Evolutionary conservation across 2,888 invertebrate genomes (phyloP).

Genomic region (Adineta ricciae): DNA sequence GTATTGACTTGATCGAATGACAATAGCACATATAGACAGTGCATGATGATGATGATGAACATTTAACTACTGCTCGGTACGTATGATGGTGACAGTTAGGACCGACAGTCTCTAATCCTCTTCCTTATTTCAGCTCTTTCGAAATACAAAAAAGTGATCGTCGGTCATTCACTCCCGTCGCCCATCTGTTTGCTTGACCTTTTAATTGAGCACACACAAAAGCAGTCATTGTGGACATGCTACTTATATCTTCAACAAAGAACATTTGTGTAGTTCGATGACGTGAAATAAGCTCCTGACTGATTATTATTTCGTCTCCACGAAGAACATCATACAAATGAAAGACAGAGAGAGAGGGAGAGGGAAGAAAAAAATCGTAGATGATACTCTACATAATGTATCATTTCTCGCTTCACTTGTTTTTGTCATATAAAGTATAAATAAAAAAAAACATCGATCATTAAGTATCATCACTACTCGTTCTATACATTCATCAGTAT

Average conservation of each 20-base stretch:
- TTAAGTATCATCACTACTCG: not conserved
- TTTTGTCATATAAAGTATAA: not conserved
- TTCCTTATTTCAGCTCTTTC: not conserved
- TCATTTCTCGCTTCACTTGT: not conserved
- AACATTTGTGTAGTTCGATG: not conserved
- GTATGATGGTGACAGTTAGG: not conserved
- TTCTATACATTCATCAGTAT: not conserved
- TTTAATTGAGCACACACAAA: conserved; percentile 5
- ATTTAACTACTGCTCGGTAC: not conserved
- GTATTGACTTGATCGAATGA: not conserved
- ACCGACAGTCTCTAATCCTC: not conserved
- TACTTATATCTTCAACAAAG: not conserved
- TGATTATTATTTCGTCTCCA: not conserved
- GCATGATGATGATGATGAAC: conserved; percentile 3
- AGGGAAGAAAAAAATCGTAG: not conserved
- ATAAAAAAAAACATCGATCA: not conserved
- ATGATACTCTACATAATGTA: not conserved
- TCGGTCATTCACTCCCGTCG: not conserved
- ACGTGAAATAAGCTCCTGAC: not conserved
- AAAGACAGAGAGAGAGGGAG: too few relatives aligned
- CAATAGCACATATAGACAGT: not conserved
- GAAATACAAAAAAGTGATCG: not conserved
- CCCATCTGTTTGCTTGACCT: conserved; percentile 8
- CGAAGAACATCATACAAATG: not conserved
- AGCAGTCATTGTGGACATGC: not conserved